These are phyloP conservation scores for Acanthococcus lagerstroemiae DNA, from an alignment of 2,888 invertebrate species.

Conservation along the genomic window DNA sequence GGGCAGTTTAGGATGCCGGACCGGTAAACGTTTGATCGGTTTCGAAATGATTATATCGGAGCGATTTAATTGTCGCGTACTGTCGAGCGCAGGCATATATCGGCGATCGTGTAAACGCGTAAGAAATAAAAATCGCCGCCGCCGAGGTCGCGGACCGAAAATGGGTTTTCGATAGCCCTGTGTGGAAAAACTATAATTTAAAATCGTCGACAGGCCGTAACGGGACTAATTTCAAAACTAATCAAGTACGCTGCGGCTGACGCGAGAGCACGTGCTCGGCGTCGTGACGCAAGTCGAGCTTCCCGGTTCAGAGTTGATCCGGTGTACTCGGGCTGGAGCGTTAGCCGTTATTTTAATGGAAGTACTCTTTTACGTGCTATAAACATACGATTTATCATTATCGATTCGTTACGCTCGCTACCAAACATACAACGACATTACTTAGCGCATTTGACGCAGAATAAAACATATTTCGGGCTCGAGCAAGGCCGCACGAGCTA, in stretches of 20 bases:
- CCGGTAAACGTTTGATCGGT: no score
- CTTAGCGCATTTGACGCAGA: not conserved
- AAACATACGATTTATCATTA: constrained; percentile 26
- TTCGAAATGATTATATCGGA: no score
- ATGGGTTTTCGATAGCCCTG: not conserved
- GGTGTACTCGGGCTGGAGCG: no score
- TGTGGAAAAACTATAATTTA: constrained; percentile 12
- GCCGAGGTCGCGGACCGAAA: not conserved
- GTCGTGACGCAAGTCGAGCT: not conserved
- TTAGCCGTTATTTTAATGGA: not conserved
- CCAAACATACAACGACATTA: constrained; percentile 8
- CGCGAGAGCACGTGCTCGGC: constrained; percentile 6
- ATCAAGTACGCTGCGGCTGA: constrained; percentile 18
- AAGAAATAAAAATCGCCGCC: no score
- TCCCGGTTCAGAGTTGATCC: not conserved
- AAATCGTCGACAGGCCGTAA: constrained; percentile 9
- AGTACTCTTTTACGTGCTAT: constrained; percentile 5
- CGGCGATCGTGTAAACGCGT: no score
- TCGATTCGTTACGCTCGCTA: constrained; percentile 22
- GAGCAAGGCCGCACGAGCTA: no score
- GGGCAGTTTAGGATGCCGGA: no score
- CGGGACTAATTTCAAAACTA: constrained; percentile 25
- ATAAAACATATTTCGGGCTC: not conserved
- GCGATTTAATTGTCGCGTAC: no score
- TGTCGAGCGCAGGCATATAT: no score